phyloP scores from a whole-genome alignment of 2,797 vertebrate species.

The Arnoldichthys spilopterus region DNA sequence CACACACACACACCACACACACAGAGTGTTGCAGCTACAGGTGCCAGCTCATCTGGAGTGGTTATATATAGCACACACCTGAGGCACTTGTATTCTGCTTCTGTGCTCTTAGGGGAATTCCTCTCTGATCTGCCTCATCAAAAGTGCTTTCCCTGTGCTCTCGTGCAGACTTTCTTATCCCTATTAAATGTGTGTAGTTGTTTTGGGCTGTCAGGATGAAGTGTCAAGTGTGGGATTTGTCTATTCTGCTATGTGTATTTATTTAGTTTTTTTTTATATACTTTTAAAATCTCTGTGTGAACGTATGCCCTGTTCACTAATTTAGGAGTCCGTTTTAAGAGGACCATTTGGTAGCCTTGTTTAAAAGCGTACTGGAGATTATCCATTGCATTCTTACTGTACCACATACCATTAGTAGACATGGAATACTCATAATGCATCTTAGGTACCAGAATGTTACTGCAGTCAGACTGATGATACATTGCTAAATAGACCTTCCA shows the following conservation, averaged over 20 bases:
- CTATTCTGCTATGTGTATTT: neutral
- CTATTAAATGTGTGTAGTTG: neutral
- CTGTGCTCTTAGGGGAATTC: slow-evolving; percentile 3
- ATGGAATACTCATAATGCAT: too few species aligned
- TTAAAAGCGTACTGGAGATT: too few species aligned
- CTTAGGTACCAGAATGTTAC: too few species aligned
- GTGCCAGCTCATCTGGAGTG: neutral
- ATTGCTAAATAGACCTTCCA: too few species aligned
- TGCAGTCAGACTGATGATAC: too few species aligned
- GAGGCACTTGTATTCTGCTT: neutral
- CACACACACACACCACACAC: neutral
- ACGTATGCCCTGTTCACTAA: neutral
- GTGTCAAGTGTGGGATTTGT: neutral
- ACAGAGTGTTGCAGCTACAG: neutral
- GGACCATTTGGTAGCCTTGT: too few species aligned
- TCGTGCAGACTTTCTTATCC: neutral
- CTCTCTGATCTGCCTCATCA: neutral
- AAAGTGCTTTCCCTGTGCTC: slow-evolving; percentile 3
- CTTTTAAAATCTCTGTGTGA: too few species aligned
- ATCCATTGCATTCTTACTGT: too few species aligned
- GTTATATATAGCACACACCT: slow-evolving; percentile 7
- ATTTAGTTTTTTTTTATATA: too few species aligned
- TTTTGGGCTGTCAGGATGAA: neutral
- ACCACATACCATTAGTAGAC: too few species aligned
- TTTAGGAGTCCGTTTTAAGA: too few species aligned